A percentile compares a stretch with the other conserved stretches of the same genome.
Evolutionary conservation across 2,797 vertebrate species (phyloP).

Genomic region (Lepus townsendii): DNA sequence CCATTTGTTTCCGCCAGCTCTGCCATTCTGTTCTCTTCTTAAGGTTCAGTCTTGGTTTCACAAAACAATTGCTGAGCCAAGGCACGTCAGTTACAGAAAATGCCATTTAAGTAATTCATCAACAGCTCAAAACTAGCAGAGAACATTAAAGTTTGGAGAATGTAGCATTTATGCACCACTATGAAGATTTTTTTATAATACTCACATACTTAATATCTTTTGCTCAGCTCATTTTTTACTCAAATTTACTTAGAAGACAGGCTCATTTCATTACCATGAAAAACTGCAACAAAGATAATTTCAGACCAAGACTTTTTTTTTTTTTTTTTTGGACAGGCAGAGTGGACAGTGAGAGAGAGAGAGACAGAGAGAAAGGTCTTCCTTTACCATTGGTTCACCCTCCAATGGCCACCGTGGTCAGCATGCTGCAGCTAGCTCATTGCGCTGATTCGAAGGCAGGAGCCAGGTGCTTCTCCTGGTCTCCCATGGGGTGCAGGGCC

Average conservation of each 20-base stretch:
- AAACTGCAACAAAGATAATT: neutral
- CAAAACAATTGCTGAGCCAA: neutral
- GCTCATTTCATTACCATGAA: neutral
- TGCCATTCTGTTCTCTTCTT: neutral
- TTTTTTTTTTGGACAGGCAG: too few relatives aligned
- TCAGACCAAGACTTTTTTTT: neutral
- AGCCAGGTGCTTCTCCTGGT: too few relatives aligned
- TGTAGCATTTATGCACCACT: fast-evolving
- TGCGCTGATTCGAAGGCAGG: too few relatives aligned
- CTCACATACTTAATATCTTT: neutral
- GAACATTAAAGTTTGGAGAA: neutral
- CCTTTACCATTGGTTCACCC: too few relatives aligned
- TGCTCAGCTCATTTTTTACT: neutral
- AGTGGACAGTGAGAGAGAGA: too few relatives aligned
- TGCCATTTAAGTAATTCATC: neutral
- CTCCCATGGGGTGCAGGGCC: too few relatives aligned
- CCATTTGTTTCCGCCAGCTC: neutral
- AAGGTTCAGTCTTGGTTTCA: neutral
- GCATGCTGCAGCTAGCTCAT: too few relatives aligned
- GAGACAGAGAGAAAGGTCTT: too few relatives aligned
- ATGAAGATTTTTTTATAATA: neutral
- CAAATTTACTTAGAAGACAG: conserved; percentile 20
- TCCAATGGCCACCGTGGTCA: too few relatives aligned
- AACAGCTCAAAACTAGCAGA: neutral
- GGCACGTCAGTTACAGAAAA: neutral